A percentile compares a stretch with the other conserved stretches of the same genome.
Conservation (phyloP, 2,797 vertebrate species). For the Sebastes miniatus region DNA sequence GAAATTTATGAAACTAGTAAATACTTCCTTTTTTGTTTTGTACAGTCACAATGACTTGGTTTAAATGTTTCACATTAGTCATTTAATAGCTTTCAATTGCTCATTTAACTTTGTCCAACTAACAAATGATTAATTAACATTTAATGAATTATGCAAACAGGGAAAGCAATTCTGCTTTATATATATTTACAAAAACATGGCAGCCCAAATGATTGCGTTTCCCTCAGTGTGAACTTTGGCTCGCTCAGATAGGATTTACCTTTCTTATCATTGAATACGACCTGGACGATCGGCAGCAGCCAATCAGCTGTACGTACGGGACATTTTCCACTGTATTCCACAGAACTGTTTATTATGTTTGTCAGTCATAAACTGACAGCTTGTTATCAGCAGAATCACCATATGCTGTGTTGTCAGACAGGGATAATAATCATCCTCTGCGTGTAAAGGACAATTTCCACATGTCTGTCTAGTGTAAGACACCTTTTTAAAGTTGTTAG, state of each 20-base stretch:
- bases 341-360: neutral
- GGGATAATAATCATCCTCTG: neutral
- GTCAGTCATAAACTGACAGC: conserved; percentile 25
- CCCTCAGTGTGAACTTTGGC: conserved; percentile 38
- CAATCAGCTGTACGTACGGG: neutral
- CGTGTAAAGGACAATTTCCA: neutral
- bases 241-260: neutral
- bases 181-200: neutral
- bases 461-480: neutral
- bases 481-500: neutral
- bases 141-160: neutral
- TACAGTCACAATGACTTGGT: neutral
- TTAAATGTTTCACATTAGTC: neutral
- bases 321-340: neutral
- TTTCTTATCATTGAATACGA: conserved; percentile 11
- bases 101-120: neutral
- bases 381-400: conserved; percentile 7
- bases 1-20: neutral
- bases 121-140: neutral
- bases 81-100: neutral
- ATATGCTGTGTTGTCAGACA: neutral
- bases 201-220: neutral
- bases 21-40: neutral
- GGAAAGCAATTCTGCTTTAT: neutral
- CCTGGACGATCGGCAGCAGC: neutral